Base-by-base conservation (phyloP, 2,888 invertebrate genomes). In the Coelinius sp. region DNA sequence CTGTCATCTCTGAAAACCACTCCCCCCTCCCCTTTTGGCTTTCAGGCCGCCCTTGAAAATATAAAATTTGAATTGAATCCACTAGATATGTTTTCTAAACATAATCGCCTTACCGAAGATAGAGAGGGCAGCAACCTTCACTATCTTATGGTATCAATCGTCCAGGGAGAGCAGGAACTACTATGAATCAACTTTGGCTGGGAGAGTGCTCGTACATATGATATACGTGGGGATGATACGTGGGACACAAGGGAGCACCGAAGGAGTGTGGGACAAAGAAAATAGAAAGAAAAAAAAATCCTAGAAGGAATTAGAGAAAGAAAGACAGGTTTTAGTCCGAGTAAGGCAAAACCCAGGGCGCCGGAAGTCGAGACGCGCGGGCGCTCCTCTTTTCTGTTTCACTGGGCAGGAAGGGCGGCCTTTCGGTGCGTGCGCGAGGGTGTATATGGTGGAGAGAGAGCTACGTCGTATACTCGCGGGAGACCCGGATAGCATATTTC, bases 71-170 rank as follows among this genome's bases (percentile, higher is more conserved):
- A 31, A 31, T 31, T 31, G 4, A 46, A 20, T 46, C 20, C 4
- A 12, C 17, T n/a, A 2, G n/a, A 46, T 46, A 46, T 17, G 12
- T 49, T 49, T 2, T 4, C 12, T 6, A 49, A 20, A 22, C 12
- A 49, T 49, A 49, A 49, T 49, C 7, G 12, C 49, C 8, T 49
- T 49, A 20, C 22, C 20, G 8, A 22, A 56, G 14, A 56, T 14
- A n/a, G 14, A 79, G 77, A 77, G 80, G 80, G 73, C 75, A 76
- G 80, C 77, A 79, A 73, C 75, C 76, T 69, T 59, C 56, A 75
- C 76, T 78, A 82, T 80, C 82, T 78, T 76, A 75, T 73, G 80
- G 74, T 65, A 81, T 80, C 80, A 74, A 44, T 65, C 44, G 71
- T 25, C 70, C 65, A 8, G 10, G 38, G 38, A 56, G 70, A 44